phyloP scores from a whole-genome alignment of 2,113 vertebrate species.

The Aythya baeri region DNA sequence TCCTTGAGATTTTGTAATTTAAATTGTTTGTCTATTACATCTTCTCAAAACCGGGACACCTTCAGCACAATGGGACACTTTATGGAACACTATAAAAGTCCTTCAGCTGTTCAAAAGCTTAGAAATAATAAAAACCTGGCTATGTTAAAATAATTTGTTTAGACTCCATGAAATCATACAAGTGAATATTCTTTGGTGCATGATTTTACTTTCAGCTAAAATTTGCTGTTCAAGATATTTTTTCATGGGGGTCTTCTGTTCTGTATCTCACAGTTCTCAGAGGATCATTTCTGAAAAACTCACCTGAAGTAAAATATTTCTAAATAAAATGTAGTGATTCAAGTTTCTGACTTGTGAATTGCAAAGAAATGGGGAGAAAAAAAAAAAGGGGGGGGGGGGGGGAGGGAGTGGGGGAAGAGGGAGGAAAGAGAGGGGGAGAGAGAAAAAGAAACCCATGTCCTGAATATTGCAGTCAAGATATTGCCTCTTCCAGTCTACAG shows the following conservation, averaged over 20 bases:
- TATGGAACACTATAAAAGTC: background rate
- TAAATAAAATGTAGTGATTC: background rate
- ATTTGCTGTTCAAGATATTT: background rate
- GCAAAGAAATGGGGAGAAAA: background rate
- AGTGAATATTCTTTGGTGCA: background rate
- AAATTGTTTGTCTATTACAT: background rate
- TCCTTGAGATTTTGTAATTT: background rate
- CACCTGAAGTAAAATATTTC: background rate
- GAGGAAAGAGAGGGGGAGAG: too few species aligned
- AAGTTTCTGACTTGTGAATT: background rate
- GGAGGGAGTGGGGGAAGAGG: too few species aligned
- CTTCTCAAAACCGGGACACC: background rate
- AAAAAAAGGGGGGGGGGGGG: too few species aligned
- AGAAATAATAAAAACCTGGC: background rate
- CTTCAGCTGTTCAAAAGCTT: slow-evolving; percentile 1
- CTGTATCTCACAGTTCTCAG: background rate
- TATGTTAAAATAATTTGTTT: background rate
- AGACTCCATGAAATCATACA: background rate
- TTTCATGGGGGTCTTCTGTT: background rate
- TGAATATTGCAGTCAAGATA: background rate
- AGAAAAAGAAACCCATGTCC: background rate
- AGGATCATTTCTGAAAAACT: background rate
- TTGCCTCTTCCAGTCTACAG: background rate
- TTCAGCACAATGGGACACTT: background rate
- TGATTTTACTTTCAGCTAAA: background rate